Evolutionary conservation across 2,797 vertebrate species (phyloP).

Genomic region (Rhyacichthys aspro): DNA sequence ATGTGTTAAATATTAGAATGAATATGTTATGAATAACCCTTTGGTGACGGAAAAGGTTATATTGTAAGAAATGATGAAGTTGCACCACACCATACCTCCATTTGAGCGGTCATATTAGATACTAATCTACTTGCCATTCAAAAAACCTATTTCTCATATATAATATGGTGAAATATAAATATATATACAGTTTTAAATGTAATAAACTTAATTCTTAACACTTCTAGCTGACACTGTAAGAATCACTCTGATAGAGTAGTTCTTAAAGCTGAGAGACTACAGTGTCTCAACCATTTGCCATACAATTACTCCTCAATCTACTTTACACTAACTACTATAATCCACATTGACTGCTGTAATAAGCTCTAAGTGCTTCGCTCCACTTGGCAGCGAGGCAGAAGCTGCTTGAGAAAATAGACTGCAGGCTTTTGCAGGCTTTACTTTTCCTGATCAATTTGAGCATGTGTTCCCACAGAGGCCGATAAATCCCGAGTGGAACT

Average conservation of each 20-base stretch:
- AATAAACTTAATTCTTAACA: too few relatives aligned
- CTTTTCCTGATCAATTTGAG: constrained; percentile 36
- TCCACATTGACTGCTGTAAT: constrained; percentile 9
- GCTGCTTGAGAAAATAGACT: constrained; percentile 24
- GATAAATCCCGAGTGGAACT: constrained; percentile 44
- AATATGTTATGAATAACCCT: too few relatives aligned
- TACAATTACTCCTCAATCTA: neutral
- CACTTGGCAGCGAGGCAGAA: neutral
- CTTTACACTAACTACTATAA: constrained; percentile 5
- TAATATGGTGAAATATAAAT: too few relatives aligned
- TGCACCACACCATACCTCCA: too few relatives aligned
- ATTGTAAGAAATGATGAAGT: too few relatives aligned
- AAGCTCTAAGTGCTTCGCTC: neutral
- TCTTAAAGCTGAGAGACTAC: neutral
- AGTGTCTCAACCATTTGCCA: neutral
- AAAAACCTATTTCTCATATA: too few relatives aligned
- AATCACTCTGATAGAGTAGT: neutral
- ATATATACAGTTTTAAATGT: too few relatives aligned
- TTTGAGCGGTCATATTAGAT: too few relatives aligned
- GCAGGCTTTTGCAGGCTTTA: constrained; percentile 23
- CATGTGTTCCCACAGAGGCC: constrained; percentile 38
- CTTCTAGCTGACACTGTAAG: neutral
- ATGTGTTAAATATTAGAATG: too few relatives aligned
- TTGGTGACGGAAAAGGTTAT: too few relatives aligned
- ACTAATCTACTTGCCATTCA: too few relatives aligned